phyloP scores from a whole-genome alignment of 1,140 invertebrate species.

The Tetramorium parvispinum region DNA sequence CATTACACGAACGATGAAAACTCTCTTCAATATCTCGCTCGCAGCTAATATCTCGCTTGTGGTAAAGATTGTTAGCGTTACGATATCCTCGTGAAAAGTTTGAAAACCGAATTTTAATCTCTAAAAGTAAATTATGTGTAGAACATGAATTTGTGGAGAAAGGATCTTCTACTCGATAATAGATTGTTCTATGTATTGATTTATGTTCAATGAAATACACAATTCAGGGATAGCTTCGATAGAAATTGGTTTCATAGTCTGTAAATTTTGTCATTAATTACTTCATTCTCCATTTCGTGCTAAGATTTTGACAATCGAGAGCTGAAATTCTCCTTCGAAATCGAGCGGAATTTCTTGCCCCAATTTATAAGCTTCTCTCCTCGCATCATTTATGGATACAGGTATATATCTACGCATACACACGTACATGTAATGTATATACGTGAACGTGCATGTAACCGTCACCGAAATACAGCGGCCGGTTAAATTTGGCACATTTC shows the following conservation, averaged over 20 bases:
- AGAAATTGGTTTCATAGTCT: background rate
- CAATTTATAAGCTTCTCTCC: background rate
- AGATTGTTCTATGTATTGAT: background rate
- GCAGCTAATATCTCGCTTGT: background rate
- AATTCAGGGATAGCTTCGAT: background rate
- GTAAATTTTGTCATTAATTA: slow-evolving; percentile 34
- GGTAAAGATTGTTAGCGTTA: background rate
- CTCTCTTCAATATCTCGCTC: background rate
- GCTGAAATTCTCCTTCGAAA: background rate
- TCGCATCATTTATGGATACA: background rate
- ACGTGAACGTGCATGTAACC: background rate
- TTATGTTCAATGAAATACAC: background rate
- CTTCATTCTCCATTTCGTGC: background rate
- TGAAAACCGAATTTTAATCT: background rate
- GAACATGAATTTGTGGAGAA: background rate
- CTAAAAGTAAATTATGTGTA: background rate
- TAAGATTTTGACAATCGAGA: slow-evolving; percentile 12
- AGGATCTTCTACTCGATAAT: background rate
- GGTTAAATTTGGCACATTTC: slow-evolving; percentile 48
- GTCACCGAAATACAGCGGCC: slow-evolving; percentile 26
- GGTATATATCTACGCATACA: background rate
- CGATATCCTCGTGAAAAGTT: background rate
- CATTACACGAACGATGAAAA: slow-evolving; percentile 3
- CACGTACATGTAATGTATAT: background rate
- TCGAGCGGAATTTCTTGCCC: slow-evolving; percentile 15